phyloP scores from a whole-genome alignment of 1,140 invertebrate genomes.

The Cecropterus lyciades region DNA sequence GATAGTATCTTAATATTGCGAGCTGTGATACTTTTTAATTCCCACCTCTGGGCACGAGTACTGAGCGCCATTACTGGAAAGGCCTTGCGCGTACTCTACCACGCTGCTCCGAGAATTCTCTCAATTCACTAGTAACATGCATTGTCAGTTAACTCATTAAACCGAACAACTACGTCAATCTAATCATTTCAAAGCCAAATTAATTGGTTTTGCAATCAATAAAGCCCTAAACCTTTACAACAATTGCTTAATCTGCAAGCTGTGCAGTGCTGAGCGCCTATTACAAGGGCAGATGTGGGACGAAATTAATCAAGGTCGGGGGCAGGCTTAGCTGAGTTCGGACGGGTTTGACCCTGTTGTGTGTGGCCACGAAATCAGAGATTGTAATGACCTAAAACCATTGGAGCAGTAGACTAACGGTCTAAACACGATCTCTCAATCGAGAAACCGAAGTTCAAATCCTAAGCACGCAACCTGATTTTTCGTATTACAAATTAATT shows the following conservation, averaged over 20 bases:
- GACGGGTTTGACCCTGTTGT: constrained; percentile 46
- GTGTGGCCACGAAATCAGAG: constrained; percentile 38
- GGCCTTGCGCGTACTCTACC: too few relatives aligned
- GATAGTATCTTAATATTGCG: too few relatives aligned
- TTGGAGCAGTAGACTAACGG: too few relatives aligned
- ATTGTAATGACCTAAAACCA: too few relatives aligned
- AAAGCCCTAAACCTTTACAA: not conserved
- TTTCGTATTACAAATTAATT: too few relatives aligned
- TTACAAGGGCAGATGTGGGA: constrained; percentile 49
- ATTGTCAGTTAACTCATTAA: not conserved
- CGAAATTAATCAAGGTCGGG: constrained; percentile 66
- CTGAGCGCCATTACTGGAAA: too few relatives aligned
- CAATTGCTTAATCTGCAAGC: constrained; percentile 42
- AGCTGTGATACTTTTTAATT: too few relatives aligned
- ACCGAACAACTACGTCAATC: not conserved
- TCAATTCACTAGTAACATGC: not conserved
- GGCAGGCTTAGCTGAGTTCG: constrained; percentile 54
- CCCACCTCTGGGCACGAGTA: too few relatives aligned
- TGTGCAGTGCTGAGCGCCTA: constrained; percentile 31
- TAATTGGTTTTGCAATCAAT: constrained; percentile 8
- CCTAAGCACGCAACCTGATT: too few relatives aligned
- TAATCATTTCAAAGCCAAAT: constrained; percentile 11
- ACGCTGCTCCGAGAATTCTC: too few relatives aligned
- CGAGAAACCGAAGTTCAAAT: too few relatives aligned
- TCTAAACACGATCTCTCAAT: too few relatives aligned